These are phyloP conservation scores for Ptychodera flava DNA, from an alignment of 35 echinoderm and acorn worm genomes.

Conservation along the genomic window DNA sequence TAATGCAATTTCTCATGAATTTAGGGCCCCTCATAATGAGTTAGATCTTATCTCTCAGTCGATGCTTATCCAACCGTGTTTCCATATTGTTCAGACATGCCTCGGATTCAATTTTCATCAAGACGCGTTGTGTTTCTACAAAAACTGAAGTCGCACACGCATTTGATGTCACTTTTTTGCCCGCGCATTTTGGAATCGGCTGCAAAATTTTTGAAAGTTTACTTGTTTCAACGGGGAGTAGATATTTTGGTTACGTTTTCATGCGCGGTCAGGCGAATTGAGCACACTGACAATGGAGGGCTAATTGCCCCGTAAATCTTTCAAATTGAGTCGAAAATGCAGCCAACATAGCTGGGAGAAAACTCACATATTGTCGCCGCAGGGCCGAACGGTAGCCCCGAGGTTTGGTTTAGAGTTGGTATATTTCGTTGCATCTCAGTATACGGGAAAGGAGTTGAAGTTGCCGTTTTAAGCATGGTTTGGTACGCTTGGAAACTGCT, in stretches of 20 bases:
- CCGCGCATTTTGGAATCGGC: too few relatives aligned
- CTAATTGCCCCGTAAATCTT: neutral
- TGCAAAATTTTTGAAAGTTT: too few relatives aligned
- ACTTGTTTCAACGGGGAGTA: too few relatives aligned
- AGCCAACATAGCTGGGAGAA: neutral
- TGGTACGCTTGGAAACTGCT: neutral
- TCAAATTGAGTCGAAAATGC: neutral
- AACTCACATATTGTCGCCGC: neutral
- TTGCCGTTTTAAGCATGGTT: neutral
- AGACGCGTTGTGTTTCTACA: too few relatives aligned
- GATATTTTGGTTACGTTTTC: too few relatives aligned
- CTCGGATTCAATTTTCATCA: too few relatives aligned
- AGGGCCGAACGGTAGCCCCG: neutral
- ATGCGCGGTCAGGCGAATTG: neutral
- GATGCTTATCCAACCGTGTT: too few relatives aligned
- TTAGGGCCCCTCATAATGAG: neutral
- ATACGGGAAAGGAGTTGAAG: neutral
- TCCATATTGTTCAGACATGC: too few relatives aligned
- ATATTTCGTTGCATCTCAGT: neutral
- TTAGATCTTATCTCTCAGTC: neutral
- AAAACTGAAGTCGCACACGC: too few relatives aligned
- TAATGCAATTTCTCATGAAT: constrained; percentile 1
- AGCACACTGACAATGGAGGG: neutral
- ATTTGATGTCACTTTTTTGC: too few relatives aligned
- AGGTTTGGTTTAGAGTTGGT: neutral